Base-by-base conservation (phyloP, 2,113 vertebrate species). In the Uropsilus gracilis region DNA sequence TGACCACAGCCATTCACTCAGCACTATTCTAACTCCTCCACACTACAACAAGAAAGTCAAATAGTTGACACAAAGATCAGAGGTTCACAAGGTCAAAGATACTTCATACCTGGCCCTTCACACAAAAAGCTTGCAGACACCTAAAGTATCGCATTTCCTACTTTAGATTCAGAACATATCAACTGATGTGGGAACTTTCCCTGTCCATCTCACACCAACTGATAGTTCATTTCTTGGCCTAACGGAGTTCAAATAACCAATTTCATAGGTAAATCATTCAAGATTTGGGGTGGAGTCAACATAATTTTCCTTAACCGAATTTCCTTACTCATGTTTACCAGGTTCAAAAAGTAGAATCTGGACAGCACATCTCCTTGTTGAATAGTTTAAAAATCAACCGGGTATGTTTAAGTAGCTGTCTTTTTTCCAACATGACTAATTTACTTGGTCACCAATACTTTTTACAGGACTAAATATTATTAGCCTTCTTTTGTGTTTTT, bases 241-340 rank as follows among this genome's bases (percentile, higher is more conserved):
- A 37, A 44, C 34, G 78, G 88, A 64, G 68, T 64, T 55, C 64
- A 55, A 77, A 48, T 48, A 89, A 32, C 11, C 50, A 22, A 63
- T 57, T 66, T 46, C 8, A 11, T 32, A 90, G 7, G 37, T 50
- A 61, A 85, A 66, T 48, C 26, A 63, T 59, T 82, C 59, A 91
- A 76, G 22, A 92, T 57, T 87, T 66, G 24, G 30, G 32, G 24
- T 72, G 6, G 22, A 61, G 73, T 50, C 24, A 42, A 86, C 14
- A 91, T 42, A 75, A 46, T 46, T 82, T 64, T 73, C 63, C 64
- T 87, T 64, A 81, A 84, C 48, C 48, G 91, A 95, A 4, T 89
- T 66, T 63, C 66, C 37, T 80, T 63, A 61, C 20, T 8, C 39
- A 28, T 6, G 57, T 30, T 82, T 93, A 89, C 10, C 28, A 30